Evolutionary conservation across 2,113 vertebrate genomes (phyloP).

Genomic region (Indicator indicator): DNA sequence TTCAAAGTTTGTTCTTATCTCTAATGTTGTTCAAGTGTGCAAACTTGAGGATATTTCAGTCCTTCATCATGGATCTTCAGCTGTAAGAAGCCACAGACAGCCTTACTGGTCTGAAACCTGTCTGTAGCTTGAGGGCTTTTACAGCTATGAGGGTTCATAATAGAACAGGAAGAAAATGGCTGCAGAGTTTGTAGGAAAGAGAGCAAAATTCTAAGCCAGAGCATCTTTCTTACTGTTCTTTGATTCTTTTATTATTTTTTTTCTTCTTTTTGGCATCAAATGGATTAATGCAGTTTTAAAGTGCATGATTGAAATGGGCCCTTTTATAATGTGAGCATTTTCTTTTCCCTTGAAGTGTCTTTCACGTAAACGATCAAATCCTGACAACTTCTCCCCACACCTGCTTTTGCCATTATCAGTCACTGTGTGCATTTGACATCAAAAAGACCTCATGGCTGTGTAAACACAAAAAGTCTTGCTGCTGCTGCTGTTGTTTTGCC

Average conservation of each 20-base stretch:
- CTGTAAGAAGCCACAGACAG: background rate
- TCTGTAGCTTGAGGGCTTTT: background rate
- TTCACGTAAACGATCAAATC: conserved; percentile 28
- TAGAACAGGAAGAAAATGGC: background rate
- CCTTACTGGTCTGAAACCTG: conserved; percentile 4
- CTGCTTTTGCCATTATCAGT: background rate
- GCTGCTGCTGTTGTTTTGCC: background rate
- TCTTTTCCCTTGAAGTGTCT: conserved; percentile 33
- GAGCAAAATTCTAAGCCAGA: background rate
- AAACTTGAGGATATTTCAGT: conserved; percentile 35
- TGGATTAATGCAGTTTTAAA: conserved; percentile 32
- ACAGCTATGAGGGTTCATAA: background rate
- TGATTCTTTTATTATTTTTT: background rate
- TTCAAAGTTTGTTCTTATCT: conserved; percentile 76
- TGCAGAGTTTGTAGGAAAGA: background rate
- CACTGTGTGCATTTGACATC: background rate
- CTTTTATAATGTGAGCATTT: conserved; percentile 18
- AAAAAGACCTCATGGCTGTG: background rate
- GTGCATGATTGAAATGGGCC: background rate
- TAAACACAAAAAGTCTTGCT: background rate
- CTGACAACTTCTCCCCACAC: background rate
- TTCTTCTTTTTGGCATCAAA: background rate
- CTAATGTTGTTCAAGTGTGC: conserved; percentile 46
- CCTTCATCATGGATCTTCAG: conserved; percentile 23
- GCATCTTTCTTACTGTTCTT: background rate